Conservation (phyloP, 2,888 invertebrate genomes). For the Dryadula phaetusa region DNA sequence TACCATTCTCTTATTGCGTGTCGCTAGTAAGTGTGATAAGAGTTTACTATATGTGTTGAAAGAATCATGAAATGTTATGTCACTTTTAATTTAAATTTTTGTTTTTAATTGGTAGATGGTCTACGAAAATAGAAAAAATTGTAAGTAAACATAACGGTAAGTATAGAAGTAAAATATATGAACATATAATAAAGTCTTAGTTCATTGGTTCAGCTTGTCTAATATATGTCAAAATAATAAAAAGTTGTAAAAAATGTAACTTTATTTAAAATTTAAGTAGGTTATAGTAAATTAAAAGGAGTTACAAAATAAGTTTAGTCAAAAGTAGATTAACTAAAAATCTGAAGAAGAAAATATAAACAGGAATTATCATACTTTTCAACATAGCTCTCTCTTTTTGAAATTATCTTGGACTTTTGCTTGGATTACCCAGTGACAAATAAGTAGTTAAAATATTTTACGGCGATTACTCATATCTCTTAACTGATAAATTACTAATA, state of each 20-base stretch:
- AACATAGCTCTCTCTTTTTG: too few species aligned
- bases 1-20: slow-evolving; percentile 28
- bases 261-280: background rate
- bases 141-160: too few species aligned
- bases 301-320: background rate
- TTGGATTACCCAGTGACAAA: background rate
- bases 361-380: too few species aligned
- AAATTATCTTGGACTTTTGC: background rate
- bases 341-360: background rate
- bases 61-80: slow-evolving; percentile 24
- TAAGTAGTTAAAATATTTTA: background rate
- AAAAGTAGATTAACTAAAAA: background rate
- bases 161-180: too few species aligned
- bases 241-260: background rate
- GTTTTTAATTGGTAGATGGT: slow-evolving; percentile 32
- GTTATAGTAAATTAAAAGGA: background rate
- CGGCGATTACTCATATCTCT: slow-evolving; percentile 38
- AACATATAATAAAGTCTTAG: background rate
- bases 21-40: slow-evolving; percentile 21
- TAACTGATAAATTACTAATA: slow-evolving; percentile 49
- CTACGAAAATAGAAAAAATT: background rate
- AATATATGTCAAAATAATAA: background rate
- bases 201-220: background rate
- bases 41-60: slow-evolving; percentile 29
- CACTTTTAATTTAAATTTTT: slow-evolving; percentile 19